Base-by-base conservation (phyloP, 30 jellyfish, hydroid and myxozoan genomes). In the Pseudorhiza aurosa region DNA sequence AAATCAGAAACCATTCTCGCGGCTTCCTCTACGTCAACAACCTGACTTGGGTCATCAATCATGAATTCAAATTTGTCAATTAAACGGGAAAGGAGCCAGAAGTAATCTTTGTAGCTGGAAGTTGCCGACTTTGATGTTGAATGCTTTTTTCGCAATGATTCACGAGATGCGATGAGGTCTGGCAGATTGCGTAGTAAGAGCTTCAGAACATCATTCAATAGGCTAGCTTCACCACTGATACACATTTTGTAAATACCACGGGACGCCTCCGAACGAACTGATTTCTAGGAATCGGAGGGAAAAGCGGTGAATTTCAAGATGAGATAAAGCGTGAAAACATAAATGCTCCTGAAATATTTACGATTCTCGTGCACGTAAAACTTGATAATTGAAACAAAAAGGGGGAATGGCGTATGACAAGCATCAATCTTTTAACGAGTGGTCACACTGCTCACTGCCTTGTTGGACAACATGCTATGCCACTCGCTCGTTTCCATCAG, bases 251-350 rank as follows among this genome's bases (percentile, higher is more conserved):
- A 93, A 37, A 93, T 75, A n/a, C 99, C 99, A 53, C 96, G 94
- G 4, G 99, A 82, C 53, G 97, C 99, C 53, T 93, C 99, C n/a
- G 95, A 67, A 15, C 99, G 96, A 10, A 93, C 99, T 3, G 99
- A 93, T 81, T 85, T 82, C 99, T 93, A 47, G n/a, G 60, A 83
- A 65, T 21, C n/a, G n/a, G n/a, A n/a, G 44, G 58, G 43, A 31
- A 27, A 32, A 25, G 56, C 4, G 22, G 29, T 12, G 22, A 50
- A 4, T 58, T 58, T 58, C 7, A 18, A 2, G 7, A 28, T n/a
- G 56, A 4, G 58, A 35, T 11, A 53, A 9, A 53, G 68, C 68
- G 22, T 8, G 26, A 22, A 53, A 53, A 53, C 29, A 53, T 26
- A 19, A 8, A 7, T 53, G n/a, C n/a, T n/a, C n/a, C n/a, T n/a